Evolutionary conservation across 1,140 invertebrate species (phyloP).

Genomic region (Hyposmocoma kahamanoa): DNA sequence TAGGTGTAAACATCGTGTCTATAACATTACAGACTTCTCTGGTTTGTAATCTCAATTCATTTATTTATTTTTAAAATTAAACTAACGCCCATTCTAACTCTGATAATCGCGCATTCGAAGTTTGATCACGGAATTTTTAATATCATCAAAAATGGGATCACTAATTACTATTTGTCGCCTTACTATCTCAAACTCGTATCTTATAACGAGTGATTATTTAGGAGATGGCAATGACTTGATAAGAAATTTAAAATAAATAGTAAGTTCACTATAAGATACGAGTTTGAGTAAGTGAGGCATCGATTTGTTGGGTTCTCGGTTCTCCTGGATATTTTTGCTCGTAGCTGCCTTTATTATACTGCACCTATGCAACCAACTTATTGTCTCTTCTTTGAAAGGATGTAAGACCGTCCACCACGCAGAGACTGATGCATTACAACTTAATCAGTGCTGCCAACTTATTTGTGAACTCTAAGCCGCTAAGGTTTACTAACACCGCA

Average conservation of each 20-base stretch:
- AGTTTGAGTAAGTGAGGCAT: not conserved
- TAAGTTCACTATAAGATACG: not conserved
- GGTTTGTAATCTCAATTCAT: not conserved
- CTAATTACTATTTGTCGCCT: not conserved
- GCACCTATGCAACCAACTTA: too few relatives aligned
- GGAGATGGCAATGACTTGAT: not conserved
- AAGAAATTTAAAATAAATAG: not conserved
- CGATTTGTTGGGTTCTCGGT: not conserved
- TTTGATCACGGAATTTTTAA: conserved; percentile 6
- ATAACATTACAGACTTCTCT: not conserved
- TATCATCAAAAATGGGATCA: conserved; percentile 10
- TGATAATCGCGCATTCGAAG: not conserved
- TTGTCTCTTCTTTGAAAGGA: too few relatives aligned
- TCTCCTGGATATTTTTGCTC: not conserved
- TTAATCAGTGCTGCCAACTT: too few relatives aligned
- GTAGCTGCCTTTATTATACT: not conserved
- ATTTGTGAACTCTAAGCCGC: not conserved
- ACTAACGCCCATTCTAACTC: not conserved
- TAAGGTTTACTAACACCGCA: not conserved
- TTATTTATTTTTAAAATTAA: not conserved
- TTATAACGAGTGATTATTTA: not conserved
- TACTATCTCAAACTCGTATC: not conserved
- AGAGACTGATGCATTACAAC: too few relatives aligned
- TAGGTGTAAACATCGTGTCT: too few relatives aligned
- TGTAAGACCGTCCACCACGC: too few relatives aligned